phyloP scores from a whole-genome alignment of 2,888 invertebrate species.

The Cryptus armator region DNA sequence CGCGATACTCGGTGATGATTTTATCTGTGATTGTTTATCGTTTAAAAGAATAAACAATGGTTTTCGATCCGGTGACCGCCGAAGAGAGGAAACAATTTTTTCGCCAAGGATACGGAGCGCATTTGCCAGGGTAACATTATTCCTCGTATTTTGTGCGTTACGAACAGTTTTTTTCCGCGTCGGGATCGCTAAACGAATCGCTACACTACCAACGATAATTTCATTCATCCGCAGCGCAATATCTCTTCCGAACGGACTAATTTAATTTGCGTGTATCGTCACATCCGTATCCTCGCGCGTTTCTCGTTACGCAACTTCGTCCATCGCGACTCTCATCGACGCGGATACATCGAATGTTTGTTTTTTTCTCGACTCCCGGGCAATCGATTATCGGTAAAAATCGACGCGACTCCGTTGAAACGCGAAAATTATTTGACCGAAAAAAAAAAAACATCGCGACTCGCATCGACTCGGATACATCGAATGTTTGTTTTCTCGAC shows the following conservation, averaged over 20 bases:
- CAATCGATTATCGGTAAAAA: not conserved
- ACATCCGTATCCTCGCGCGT: conserved; percentile 34
- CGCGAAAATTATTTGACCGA: not conserved
- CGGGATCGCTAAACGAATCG: conserved; percentile 12
- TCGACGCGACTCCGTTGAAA: no score
- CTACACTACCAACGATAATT: conserved; percentile 4
- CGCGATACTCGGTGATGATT: conserved; percentile 28
- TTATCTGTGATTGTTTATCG: conserved; percentile 1
- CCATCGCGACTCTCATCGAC: not conserved
- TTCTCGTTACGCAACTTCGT: conserved; percentile 14
- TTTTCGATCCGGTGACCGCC: conserved; percentile 88
- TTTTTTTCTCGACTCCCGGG: not conserved
- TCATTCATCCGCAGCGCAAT: not conserved
- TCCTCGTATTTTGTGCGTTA: not conserved
- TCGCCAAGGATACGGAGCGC: conserved; percentile 87
- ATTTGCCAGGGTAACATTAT: conserved; percentile 88
- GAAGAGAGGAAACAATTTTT: conserved; percentile 88
- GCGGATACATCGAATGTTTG: not conserved
- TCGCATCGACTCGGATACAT: not conserved
- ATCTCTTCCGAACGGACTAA: conserved; percentile 33
- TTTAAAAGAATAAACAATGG: conserved; percentile 79
- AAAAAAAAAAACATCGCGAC: not conserved
- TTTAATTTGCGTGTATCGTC: conserved; percentile 58
- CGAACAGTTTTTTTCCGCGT: not conserved
- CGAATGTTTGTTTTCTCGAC: not conserved